phyloP scores from a whole-genome alignment of 1,140 invertebrate genomes.

The Aphis craccivora region DNA sequence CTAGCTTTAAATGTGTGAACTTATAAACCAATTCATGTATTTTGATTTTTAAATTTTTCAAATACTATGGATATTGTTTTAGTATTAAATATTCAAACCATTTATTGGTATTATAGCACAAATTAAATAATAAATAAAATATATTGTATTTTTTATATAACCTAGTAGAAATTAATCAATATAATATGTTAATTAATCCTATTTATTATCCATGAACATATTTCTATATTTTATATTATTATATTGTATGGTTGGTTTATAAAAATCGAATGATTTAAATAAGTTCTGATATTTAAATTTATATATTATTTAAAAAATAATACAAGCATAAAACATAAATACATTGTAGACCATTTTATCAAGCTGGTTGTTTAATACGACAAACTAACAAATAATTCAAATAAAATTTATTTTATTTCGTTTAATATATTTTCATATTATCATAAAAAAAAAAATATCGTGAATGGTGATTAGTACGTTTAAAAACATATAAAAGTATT shows the following conservation, averaged over 20 bases:
- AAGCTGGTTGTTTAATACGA: not conserved
- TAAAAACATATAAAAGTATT: not conserved
- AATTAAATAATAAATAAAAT: too few relatives aligned
- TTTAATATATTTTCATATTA: not conserved
- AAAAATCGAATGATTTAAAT: not conserved
- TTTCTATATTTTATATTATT: not conserved
- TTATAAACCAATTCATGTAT: not conserved
- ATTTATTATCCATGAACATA: not conserved
- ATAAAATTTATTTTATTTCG: not conserved
- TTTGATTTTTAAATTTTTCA: not conserved
- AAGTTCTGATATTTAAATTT: not conserved
- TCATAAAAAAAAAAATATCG: not conserved
- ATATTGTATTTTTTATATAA: not conserved
- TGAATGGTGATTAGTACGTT: not conserved
- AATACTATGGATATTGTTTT: not conserved
- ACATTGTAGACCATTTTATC: not conserved
- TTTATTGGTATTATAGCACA: not conserved
- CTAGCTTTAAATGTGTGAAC: too few relatives aligned
- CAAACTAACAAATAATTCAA: not conserved
- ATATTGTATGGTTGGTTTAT: not conserved
- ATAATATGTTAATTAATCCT: not conserved
- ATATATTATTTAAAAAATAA: not conserved
- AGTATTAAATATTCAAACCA: not conserved
- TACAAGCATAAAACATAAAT: not conserved
- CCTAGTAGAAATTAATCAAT: not conserved